Base-by-base conservation (phyloP, 2,888 invertebrate genomes). In the Sialis lutaria region DNA sequence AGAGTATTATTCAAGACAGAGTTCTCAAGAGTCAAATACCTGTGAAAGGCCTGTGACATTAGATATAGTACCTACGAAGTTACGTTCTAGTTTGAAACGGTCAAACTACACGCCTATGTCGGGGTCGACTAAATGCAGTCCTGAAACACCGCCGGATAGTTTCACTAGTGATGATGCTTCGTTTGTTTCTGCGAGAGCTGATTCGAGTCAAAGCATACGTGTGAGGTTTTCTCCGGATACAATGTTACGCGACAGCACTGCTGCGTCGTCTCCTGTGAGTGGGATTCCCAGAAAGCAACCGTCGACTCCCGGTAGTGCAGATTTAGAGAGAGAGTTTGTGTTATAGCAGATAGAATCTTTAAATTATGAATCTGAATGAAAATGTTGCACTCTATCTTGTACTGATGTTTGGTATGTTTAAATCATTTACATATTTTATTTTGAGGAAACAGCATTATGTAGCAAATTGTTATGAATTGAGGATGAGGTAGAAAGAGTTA, bases 101-200 rank as follows among this genome's bases (percentile, higher is more conserved):
- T 82, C 82, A 55, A 70, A 74, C 58, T 72, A 69, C 55, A 60
- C 68, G 6, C 67, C 68, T 52, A 63, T 59, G 39, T 70, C 67
- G 51, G 77, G 79, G 0, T 77, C 78, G 0, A 79, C 77, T 2
- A 68, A 67, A 0, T 74, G 74, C 10, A 85, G 86, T 1, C 85
- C 87, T 12, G 83, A 84, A 2, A 87, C 89, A 6, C 88, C 89
- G 0, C 87, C 88, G 0, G 89, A 88, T 56, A 86, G 86, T 53
- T 59, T 87, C 50, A 82, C 86, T 1, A 86, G 87, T 57, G 91
- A 91, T 30, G 90, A 89, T 59, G 85, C 86, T 57, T 87, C 87
- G 40, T 91, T 89, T 63, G 79, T 87, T 54, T 90, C 90, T 6
- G 90, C 90, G 12, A 75, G 85, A 57, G 87, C 86, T 57, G 77